These are phyloP conservation scores for Apamea crenata DNA, from an alignment of 2,888 invertebrate genomes.

Conservation along the genomic window DNA sequence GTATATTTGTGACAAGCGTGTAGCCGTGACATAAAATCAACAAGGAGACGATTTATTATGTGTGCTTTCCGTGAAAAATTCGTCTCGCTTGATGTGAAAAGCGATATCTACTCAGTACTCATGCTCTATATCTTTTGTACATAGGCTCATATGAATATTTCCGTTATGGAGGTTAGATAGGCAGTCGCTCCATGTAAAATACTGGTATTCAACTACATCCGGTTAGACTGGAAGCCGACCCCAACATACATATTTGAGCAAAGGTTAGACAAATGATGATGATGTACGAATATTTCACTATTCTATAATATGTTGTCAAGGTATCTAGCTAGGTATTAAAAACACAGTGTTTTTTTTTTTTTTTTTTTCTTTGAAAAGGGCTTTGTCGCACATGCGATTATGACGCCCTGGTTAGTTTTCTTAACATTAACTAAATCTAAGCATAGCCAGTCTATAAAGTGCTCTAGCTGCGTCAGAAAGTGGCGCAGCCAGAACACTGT, in stretches of 20 bases:
- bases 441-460: no score
- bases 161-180: not conserved
- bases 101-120: not conserved
- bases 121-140: not conserved
- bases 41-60: not conserved
- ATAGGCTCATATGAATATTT: not conserved
- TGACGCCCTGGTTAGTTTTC: no score
- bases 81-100: not conserved
- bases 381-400: no score
- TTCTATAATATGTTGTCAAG: no score
- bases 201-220: not conserved
- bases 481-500: no score
- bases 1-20: no score
- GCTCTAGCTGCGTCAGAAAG: no score
- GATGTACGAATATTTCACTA: not conserved
- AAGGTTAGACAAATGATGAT: not conserved
- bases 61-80: not conserved
- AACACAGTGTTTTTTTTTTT: no score
- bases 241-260: not conserved
- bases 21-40: constrained; percentile 12
- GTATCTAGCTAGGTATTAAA: not conserved
- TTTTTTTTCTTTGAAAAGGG: no score
- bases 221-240: not conserved
- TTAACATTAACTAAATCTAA: no score
- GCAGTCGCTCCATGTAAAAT: not conserved